These are phyloP conservation scores for Chelon labrosus DNA, from an alignment of 2,797 vertebrate species.

Conservation along the genomic window DNA sequence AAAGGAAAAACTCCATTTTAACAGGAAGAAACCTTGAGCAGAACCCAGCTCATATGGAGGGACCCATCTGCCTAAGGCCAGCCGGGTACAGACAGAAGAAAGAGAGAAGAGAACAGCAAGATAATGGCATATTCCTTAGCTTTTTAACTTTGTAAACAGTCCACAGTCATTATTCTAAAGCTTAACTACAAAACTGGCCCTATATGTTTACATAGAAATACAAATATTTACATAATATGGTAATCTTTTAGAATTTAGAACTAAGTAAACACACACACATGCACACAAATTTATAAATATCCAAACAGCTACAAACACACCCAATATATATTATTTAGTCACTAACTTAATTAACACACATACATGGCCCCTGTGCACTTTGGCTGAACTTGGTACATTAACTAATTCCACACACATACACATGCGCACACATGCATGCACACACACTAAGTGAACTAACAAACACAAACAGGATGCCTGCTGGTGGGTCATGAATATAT, in stretches of 20 bases:
- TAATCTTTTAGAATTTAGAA: slow-evolving; percentile 47
- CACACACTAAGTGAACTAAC: slow-evolving; percentile 67
- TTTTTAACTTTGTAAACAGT: slow-evolving; percentile 60
- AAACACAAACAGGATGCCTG: slow-evolving; percentile 77
- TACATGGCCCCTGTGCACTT: slow-evolving; percentile 20
- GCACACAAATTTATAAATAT: slow-evolving; percentile 26
- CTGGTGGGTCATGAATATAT: slow-evolving; percentile 80
- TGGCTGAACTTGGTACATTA: slow-evolving; percentile 18
- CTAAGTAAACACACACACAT: slow-evolving; percentile 32
- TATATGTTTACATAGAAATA: slow-evolving; percentile 56
- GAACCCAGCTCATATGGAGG: no score
- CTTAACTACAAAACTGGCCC: slow-evolving; percentile 37
- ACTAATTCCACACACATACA: slow-evolving; percentile 26
- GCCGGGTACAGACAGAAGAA: no score
- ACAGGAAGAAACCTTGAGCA: no score
- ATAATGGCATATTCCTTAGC: slow-evolving; percentile 19
- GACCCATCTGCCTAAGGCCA: no score
- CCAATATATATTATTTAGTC: slow-evolving; percentile 36
- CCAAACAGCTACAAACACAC: slow-evolving; percentile 14
- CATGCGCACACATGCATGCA: slow-evolving; percentile 18
- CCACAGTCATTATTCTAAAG: slow-evolving; percentile 49
- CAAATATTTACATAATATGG: slow-evolving; percentile 65
- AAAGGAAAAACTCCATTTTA: no score
- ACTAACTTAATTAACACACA: slow-evolving; percentile 60
- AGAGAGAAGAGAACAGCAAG: no score